Conservation (phyloP, 2,113 vertebrate species). For the Ancistrus triradiatus region DNA sequence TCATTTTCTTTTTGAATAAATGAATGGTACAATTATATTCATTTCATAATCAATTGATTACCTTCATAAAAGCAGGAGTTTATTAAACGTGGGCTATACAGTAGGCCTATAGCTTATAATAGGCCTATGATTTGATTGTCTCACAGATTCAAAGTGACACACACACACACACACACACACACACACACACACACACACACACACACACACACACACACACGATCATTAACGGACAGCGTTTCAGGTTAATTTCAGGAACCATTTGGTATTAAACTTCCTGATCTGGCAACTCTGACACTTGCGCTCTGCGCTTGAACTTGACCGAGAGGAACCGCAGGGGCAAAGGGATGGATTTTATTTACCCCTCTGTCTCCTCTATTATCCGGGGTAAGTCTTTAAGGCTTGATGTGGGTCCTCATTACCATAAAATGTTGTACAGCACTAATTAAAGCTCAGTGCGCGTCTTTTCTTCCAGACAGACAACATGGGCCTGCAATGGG, state of each 20-base stretch:
- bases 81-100: too few relatives aligned
- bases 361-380: constrained; percentile 59
- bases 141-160: not conserved
- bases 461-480: constrained; percentile 58
- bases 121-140: too few relatives aligned
- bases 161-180: not conserved
- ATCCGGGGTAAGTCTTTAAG: constrained; percentile 57
- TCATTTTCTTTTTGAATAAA: too few relatives aligned
- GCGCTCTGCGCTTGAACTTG: constrained; percentile 72
- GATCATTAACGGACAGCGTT: not conserved
- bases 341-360: constrained; percentile 65
- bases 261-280: too few relatives aligned
- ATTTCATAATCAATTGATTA: not conserved
- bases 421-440: constrained; percentile 68
- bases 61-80: not conserved
- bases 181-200: not conserved
- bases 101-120: too few relatives aligned
- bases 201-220: too few relatives aligned
- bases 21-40: not conserved
- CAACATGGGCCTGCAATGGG: constrained; percentile 46
- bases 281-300: constrained; percentile 3
- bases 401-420: constrained; percentile 70
- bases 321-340: constrained; percentile 63
- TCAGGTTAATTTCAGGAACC: not conserved
- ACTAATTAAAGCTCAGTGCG: constrained; percentile 67